These are phyloP conservation scores for Pteromalus puparum DNA, from an alignment of 1,140 invertebrate species.

Conservation along the genomic window DNA sequence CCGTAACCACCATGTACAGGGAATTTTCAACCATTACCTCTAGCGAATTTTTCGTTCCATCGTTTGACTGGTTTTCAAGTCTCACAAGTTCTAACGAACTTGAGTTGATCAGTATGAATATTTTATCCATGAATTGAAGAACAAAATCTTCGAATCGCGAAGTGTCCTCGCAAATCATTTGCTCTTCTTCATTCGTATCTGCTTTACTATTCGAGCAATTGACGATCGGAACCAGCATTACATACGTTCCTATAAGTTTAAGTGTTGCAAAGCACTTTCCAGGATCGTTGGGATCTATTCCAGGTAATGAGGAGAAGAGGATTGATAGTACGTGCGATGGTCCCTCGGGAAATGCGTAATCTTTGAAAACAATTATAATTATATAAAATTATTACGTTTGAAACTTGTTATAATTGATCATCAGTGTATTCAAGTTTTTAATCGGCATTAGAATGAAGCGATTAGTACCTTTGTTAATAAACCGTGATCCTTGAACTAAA, in stretches of 20 bases:
- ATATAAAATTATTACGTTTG: not conserved
- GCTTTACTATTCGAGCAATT: conserved; percentile 87
- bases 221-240: conserved; percentile 85
- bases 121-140: conserved; percentile 87
- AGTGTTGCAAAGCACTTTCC: conserved; percentile 88
- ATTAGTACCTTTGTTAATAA: conserved; percentile 65
- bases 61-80: conserved; percentile 75
- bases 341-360: conserved; percentile 82
- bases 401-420: not conserved
- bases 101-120: conserved; percentile 85
- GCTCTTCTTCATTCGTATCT: conserved; percentile 83
- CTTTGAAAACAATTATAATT: conserved; percentile 53
- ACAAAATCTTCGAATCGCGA: conserved; percentile 93
- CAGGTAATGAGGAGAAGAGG: conserved; percentile 86
- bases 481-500: conserved; percentile 80
- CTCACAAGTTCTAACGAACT: conserved; percentile 81
- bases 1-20: conserved; percentile 72
- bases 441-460: not conserved
- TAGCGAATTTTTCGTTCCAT: conserved; percentile 77
- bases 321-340: conserved; percentile 88
- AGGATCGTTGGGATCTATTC: conserved; percentile 93
- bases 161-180: conserved; percentile 85
- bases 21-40: conserved; percentile 84
- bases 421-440: not conserved
- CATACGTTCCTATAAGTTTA: conserved; percentile 86